Evolutionary conservation across 1,140 invertebrate genomes (phyloP).

Genomic region (Eriocheir sinensis): DNA sequence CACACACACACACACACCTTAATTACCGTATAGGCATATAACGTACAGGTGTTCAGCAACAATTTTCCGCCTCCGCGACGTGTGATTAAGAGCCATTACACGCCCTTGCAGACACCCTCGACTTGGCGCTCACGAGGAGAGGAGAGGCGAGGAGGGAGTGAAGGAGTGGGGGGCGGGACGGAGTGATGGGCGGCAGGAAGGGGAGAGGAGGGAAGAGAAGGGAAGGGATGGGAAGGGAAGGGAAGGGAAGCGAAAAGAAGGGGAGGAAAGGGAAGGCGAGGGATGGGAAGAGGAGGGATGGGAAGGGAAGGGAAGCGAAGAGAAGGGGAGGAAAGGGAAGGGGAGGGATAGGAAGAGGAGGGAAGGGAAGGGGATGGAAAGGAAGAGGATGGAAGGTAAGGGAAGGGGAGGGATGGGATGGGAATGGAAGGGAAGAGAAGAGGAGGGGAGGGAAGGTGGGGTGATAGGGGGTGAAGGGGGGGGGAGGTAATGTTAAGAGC

Average conservation of each 20-base stretch:
- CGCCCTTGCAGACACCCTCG: constrained; percentile 41
- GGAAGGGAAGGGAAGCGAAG: neutral
- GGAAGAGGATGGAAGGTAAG: neutral
- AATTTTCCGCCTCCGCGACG: constrained; percentile 31
- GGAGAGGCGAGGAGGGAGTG: neutral
- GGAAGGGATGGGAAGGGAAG: neutral
- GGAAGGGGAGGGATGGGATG: neutral
- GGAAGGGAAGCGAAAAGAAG: neutral
- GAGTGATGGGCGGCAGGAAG: neutral
- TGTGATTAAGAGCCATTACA: constrained; percentile 55
- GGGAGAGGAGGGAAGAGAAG: neutral
- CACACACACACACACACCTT: constrained; percentile 1
- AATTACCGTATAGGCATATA: constrained; percentile 59
- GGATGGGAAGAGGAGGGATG: neutral
- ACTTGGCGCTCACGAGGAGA: neutral
- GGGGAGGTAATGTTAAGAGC: constrained; percentile 9
- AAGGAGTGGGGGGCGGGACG: neutral
- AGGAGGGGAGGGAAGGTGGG: neutral
- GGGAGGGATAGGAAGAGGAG: neutral
- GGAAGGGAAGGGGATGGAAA: neutral
- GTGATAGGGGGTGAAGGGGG: neutral
- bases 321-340: neutral
- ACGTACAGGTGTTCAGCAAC: neutral
- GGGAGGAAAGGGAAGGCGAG: neutral
- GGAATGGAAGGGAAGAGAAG: neutral